These are phyloP conservation scores for Lordiphosa collinella DNA, from an alignment of 1,140 invertebrate species.

Conservation along the genomic window DNA sequence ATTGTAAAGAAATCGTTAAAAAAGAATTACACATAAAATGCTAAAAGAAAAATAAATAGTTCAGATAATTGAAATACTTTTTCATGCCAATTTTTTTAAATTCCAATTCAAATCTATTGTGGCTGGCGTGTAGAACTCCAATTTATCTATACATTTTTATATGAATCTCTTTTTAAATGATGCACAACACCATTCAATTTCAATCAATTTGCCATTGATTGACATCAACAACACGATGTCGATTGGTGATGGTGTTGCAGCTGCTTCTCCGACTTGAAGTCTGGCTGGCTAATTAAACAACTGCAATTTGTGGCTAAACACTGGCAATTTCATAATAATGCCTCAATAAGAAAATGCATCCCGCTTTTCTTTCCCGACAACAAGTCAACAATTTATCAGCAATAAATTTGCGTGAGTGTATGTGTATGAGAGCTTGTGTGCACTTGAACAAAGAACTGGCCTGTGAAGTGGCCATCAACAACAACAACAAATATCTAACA, in stretches of 20 bases:
- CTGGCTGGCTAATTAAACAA: slow-evolving; percentile 57
- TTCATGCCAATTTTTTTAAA: too few species aligned
- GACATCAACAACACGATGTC: slow-evolving; percentile 36
- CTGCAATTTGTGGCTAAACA: slow-evolving; percentile 47
- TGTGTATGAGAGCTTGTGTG: not conserved
- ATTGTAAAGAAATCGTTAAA: slow-evolving; percentile 36
- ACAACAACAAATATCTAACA: slow-evolving; percentile 31
- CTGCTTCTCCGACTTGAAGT: slow-evolving; percentile 20
- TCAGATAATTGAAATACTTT: too few species aligned
- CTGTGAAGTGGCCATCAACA: slow-evolving; percentile 14
- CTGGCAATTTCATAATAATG: slow-evolving; percentile 41
- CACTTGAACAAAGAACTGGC: slow-evolving; percentile 15
- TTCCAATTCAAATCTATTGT: too few species aligned
- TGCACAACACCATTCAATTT: slow-evolving; percentile 56
- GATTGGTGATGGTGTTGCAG: slow-evolving; percentile 14
- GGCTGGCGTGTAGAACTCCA: too few species aligned
- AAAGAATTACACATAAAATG: slow-evolving; percentile 1
- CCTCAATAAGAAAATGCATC: slow-evolving; percentile 9
- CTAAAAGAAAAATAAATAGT: too few species aligned
- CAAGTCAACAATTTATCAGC: slow-evolving; percentile 62
- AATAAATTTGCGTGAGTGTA: slow-evolving; percentile 59
- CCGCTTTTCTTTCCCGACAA: slow-evolving; percentile 15
- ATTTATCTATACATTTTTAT: too few species aligned
- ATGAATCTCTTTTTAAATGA: too few species aligned
- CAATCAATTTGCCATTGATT: slow-evolving; percentile 68